These are phyloP conservation scores for Crenichthys baileyi DNA, from an alignment of 2,797 vertebrate species.

Conservation along the genomic window DNA sequence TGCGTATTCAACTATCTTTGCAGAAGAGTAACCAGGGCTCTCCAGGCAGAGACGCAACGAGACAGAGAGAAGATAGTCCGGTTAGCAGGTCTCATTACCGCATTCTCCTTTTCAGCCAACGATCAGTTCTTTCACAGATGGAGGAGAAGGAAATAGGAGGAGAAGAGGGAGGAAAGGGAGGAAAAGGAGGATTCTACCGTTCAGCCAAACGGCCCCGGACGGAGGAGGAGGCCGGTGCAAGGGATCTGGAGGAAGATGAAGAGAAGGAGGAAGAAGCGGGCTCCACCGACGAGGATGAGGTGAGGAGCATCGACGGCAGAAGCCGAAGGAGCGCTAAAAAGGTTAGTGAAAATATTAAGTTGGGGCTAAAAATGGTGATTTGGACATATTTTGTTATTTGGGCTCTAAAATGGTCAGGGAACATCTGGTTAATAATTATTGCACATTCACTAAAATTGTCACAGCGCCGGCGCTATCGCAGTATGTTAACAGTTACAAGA, in stretches of 20 bases:
- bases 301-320: conserved; percentile 17
- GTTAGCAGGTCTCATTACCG: conserved; percentile 14
- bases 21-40: background rate
- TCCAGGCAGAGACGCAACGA: conserved; percentile 39
- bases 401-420: no score
- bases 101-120: conserved; percentile 1
- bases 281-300: conserved; percentile 31
- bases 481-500: no score
- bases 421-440: no score
- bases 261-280: conserved; percentile 43
- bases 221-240: conserved; percentile 22
- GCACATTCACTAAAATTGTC: no score
- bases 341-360: conserved; percentile 27
- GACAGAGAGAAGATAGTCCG: background rate
- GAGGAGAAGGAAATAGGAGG: conserved; percentile 60
- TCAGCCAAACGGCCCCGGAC: conserved; percentile 49
- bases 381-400: no score
- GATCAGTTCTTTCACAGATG: conserved; percentile 33
- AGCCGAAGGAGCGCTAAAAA: conserved; percentile 29
- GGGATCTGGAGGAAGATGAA: conserved; percentile 44
- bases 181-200: conserved; percentile 33
- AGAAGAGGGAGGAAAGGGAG: conserved; percentile 15
- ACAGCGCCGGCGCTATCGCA: no score
- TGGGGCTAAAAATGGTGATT: background rate
- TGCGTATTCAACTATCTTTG: background rate